Base-by-base conservation (phyloP, 30 jellyfish, hydroid and myxozoan species). In the Sanderia malayensis region DNA sequence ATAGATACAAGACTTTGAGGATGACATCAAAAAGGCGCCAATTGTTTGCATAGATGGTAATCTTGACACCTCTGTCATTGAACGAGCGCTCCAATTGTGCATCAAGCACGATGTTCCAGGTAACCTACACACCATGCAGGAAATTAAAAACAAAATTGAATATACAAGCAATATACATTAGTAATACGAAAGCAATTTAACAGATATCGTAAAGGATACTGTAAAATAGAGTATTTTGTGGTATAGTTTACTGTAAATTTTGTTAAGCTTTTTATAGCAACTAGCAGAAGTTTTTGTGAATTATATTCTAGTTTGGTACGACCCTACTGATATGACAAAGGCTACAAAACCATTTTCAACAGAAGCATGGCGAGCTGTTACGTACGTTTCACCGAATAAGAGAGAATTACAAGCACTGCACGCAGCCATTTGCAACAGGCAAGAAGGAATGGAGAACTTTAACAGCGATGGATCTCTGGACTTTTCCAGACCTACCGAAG, bases 11-110 rank as follows among this genome's bases (percentile, higher is more conserved):
- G 84, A 58, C 8, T 77, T 58, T 44, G 94, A 79, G 70, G 89
- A 70, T 7, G 94, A 67, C 15, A 79, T 87, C 13, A 58, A 59
- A 27, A 44, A 66, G 13, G 94, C 96, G 18, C 81, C 94, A 20
- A 73, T 87, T 15, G 94, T 87, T 79, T 24, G 73, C n/a, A 19
- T 81, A 0, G 96, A 87, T 79, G 96, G 82, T 0, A 87, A 87
- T 41, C 58, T 68, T 15, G 55, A 85, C 17, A 61, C 75, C 18
- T 82, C 83, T 25, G 86, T 88, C 18, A 58, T 87, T 0, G 84
- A 80, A 23, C 9, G 63, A 20, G 86, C 74, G 27, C 34, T 87
- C 32, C 45, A 49, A 19, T 18, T 73, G 10, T 87, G 96, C 64
- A 47, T 31, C 17, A 79, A 69, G 47, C 82, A 80, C 24, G 44